phyloP scores from a whole-genome alignment of 2,797 vertebrate genomes.

The Acridotheres tristis region DNA sequence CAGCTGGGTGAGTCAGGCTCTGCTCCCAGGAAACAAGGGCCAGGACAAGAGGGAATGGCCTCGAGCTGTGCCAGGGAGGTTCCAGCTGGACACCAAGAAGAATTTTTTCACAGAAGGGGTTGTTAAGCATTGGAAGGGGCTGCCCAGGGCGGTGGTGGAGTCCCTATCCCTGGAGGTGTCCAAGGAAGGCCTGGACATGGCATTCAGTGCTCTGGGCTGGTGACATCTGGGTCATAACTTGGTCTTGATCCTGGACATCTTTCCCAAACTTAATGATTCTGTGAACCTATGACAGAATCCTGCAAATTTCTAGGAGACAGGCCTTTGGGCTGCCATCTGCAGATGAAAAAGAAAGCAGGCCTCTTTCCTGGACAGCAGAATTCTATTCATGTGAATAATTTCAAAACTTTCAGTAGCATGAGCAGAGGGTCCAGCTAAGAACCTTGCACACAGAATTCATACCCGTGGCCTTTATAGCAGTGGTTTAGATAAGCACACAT shows the following conservation, averaged over 20 bases:
- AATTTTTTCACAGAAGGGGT: background rate
- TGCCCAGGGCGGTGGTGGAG: background rate
- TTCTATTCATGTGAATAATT: background rate
- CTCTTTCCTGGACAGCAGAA: background rate
- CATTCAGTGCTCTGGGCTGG: background rate
- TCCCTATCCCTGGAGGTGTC: background rate
- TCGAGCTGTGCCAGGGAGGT: rapidly evolving
- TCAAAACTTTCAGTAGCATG: background rate
- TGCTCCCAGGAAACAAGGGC: background rate
- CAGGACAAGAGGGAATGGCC: rapidly evolving
- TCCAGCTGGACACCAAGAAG: rapidly evolving
- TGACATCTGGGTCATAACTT: background rate
- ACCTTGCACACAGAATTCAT: background rate
- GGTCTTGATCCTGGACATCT: rapidly evolving
- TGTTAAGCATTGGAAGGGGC: background rate
- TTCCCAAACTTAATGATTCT: background rate
- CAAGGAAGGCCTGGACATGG: background rate
- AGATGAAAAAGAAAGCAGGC: background rate
- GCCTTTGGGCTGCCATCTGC: background rate
- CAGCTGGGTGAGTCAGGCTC: rapidly evolving
- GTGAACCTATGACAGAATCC: background rate
- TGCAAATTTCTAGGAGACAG: background rate
- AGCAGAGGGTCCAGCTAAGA: background rate
- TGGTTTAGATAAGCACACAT: background rate
- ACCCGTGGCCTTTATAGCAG: background rate